phyloP scores from a whole-genome alignment of 1,140 invertebrate genomes.

The Latrodectus geometricus region DNA sequence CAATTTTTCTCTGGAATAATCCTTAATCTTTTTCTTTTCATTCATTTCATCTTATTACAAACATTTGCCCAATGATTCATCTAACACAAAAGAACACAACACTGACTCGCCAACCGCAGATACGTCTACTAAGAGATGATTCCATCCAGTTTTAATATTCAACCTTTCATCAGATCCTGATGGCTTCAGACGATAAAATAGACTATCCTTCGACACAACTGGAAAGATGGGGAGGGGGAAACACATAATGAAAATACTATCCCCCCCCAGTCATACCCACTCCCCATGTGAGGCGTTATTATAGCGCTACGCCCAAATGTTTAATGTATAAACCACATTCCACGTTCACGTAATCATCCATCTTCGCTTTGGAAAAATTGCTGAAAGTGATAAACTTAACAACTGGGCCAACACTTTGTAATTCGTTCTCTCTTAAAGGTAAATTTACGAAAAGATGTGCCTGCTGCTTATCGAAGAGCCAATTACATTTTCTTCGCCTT shows the following conservation, averaged over 20 bases:
- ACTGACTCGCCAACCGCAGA: too few species aligned
- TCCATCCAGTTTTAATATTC: slow-evolving; percentile 39
- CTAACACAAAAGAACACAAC: too few species aligned
- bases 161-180: slow-evolving; percentile 42
- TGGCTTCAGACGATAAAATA: slow-evolving; percentile 26
- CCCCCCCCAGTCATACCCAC: neutral
- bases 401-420: slow-evolving; percentile 52
- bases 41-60: too few species aligned
- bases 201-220: slow-evolving; percentile 29
- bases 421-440: slow-evolving; percentile 28
- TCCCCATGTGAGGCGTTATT: slow-evolving; percentile 32
- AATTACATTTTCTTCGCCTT: slow-evolving; percentile 2
- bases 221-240: slow-evolving; percentile 6
- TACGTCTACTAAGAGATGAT: neutral
- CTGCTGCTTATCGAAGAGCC: neutral
- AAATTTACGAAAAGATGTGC: neutral
- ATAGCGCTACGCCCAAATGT: slow-evolving; percentile 52
- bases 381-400: slow-evolving; percentile 57
- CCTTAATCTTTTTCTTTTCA: too few species aligned
- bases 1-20: too few species aligned
- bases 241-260: slow-evolving; percentile 37
- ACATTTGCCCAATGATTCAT: too few species aligned
- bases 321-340: slow-evolving; percentile 60
- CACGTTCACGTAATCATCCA: slow-evolving; percentile 21
- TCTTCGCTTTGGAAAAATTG: slow-evolving; percentile 24